These are phyloP conservation scores for Lapara coniferarum DNA, from an alignment of 2,888 invertebrate species.

Conservation along the genomic window DNA sequence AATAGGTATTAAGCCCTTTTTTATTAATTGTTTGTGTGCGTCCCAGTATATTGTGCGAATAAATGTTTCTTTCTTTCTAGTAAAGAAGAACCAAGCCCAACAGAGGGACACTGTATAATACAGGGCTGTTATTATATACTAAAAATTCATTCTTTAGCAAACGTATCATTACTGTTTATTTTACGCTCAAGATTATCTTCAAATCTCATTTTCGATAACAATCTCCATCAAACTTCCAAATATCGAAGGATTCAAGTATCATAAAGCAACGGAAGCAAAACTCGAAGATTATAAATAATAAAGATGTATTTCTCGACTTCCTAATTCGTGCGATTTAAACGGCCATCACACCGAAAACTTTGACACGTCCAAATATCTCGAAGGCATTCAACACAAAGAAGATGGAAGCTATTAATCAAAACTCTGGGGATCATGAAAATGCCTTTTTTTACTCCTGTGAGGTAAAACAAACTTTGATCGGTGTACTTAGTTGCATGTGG, in stretches of 20 bases:
- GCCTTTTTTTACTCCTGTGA: slow-evolving; percentile 26
- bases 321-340: slow-evolving; percentile 14
- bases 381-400: slow-evolving; percentile 43
- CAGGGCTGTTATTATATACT: too few species aligned
- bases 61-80: too few species aligned
- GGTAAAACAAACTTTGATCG: slow-evolving; percentile 4
- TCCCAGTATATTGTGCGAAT: too few species aligned
- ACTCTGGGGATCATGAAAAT: slow-evolving; percentile 36
- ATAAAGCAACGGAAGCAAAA: slow-evolving; percentile 3
- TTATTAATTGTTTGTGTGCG: too few species aligned
- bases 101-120: too few species aligned
- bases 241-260: neutral
- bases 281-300: slow-evolving; percentile 32
- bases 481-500: neutral
- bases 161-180: too few species aligned
- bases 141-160: too few species aligned
- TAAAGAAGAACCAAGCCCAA: too few species aligned
- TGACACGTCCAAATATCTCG: slow-evolving; percentile 10
- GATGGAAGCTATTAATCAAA: slow-evolving; percentile 50
- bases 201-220: too few species aligned
- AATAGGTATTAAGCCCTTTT: too few species aligned
- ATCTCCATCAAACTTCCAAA: neutral
- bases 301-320: slow-evolving; percentile 19
- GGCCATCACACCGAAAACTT: slow-evolving; percentile 14
- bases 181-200: too few species aligned